Evolutionary conservation across 2,888 invertebrate species (phyloP).

Genomic region (Andrena trimmerana): DNA sequence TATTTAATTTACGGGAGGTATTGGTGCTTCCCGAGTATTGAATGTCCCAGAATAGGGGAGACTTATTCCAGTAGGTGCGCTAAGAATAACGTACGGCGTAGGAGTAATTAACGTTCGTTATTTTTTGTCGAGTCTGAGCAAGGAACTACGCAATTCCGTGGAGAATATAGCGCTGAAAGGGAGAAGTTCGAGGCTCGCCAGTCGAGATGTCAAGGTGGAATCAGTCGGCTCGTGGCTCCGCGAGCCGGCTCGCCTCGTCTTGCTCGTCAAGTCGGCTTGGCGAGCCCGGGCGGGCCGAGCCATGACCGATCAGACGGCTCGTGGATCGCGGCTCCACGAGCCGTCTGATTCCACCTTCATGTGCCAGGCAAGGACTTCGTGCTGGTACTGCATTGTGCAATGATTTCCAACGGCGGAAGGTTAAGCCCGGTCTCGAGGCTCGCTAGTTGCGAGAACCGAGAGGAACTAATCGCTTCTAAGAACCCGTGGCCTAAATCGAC

Average conservation of each 20-base stretch:
- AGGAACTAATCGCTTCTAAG: constrained; percentile 69
- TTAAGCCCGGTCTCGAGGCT: constrained; percentile 53
- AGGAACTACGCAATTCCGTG: neutral
- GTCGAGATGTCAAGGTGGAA: constrained; percentile 32
- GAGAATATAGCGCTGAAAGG: neutral
- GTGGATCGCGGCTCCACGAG: too few relatives aligned
- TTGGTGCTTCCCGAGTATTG: neutral
- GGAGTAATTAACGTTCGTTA: neutral
- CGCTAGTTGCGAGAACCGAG: constrained; percentile 61
- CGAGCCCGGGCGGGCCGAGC: too few relatives aligned
- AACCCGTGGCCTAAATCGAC: constrained; percentile 60
- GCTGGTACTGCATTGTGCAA: constrained; percentile 73
- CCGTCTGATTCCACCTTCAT: too few relatives aligned
- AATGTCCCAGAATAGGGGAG: neutral
- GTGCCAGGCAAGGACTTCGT: constrained; percentile 40
- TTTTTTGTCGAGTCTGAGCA: neutral
- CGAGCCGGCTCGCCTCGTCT: too few relatives aligned
- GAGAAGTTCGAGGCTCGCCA: constrained; percentile 6
- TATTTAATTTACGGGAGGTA: neutral
- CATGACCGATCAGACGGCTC: too few relatives aligned
- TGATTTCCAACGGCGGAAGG: constrained; percentile 62
- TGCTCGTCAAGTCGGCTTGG: too few relatives aligned
- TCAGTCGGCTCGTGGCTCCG: too few relatives aligned
- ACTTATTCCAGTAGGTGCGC: neutral
- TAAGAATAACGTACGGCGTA: neutral